A percentile compares a stretch with the other conserved stretches of the same genome.
These are phyloP conservation scores for Alces alces DNA, from an alignment of 2,113 vertebrate species.

Conservation along the genomic window DNA sequence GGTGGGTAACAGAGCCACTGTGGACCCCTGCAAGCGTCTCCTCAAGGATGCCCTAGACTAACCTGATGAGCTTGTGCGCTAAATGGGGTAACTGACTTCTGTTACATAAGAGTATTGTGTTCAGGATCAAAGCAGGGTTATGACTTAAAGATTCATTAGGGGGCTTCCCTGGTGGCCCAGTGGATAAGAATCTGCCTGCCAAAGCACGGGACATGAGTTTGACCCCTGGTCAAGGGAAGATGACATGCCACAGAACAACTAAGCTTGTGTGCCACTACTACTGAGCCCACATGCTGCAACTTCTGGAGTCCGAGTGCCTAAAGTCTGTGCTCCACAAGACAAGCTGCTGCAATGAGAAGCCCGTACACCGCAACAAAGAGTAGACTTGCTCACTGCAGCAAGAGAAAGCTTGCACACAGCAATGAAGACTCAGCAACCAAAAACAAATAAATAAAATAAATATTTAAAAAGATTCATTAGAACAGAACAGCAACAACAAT, in stretches of 20 bases:
- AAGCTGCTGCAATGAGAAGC: no score
- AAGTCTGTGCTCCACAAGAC: no score
- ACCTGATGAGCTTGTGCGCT: background rate
- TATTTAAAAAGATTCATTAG: background rate
- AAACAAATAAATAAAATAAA: background rate
- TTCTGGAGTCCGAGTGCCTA: no score
- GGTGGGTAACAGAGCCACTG: background rate
- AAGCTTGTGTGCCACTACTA: no score
- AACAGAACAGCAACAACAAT: background rate
- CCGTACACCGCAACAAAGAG: no score
- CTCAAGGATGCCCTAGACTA: background rate
- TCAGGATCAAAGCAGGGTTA: no score
- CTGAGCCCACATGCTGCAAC: no score
- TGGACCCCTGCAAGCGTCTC: background rate
- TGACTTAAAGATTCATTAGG: background rate
- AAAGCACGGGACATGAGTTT: no score
- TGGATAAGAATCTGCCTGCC: no score
- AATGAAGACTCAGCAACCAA: background rate
- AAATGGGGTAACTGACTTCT: background rate
- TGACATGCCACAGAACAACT: no score
- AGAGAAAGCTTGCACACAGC: background rate
- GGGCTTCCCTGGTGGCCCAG: no score
- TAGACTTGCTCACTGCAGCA: fast-evolving
- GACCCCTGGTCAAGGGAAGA: no score
- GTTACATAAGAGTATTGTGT: background rate